A percentile compares a stretch with the other conserved stretches of the same genome.
These are phyloP conservation scores for Myiagra hebetior DNA, from an alignment of 2,113 vertebrate genomes.

Conservation along the genomic window DNA sequence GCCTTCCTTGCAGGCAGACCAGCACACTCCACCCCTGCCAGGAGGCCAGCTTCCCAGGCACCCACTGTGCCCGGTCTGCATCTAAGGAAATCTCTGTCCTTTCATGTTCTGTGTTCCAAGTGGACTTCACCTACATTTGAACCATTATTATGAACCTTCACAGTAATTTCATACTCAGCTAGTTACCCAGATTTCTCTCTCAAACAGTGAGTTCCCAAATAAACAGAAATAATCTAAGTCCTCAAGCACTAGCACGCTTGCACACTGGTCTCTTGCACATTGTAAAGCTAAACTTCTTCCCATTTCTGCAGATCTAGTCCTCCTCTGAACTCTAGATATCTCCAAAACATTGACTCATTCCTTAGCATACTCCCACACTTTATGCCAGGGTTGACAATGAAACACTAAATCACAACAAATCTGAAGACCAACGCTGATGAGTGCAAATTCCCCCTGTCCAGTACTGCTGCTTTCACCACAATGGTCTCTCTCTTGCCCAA, in stretches of 20 bases:
- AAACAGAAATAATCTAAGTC: not conserved
- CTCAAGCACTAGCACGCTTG: not conserved
- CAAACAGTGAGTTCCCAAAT: not conserved
- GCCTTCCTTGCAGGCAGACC: not conserved
- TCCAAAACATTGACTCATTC: not conserved
- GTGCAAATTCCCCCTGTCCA: not conserved
- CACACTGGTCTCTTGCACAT: not conserved
- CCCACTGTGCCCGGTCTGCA: not conserved
- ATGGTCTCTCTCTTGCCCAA: not conserved
- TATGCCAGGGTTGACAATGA: not conserved
- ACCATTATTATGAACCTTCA: not conserved
- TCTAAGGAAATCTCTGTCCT: not conserved
- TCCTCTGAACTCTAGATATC: not conserved
- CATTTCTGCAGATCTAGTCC: not conserved
- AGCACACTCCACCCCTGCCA: not conserved
- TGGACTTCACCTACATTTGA: rapidly evolving
- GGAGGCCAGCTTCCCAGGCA: not conserved
- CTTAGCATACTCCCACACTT: not conserved
- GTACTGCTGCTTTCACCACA: not conserved
- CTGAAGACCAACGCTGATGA: not conserved
- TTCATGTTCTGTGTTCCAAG: not conserved
- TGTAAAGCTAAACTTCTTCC: not conserved
- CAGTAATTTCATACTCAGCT: not conserved
- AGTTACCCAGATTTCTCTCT: not conserved
- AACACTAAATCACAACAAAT: not conserved